Percentiles rank a stretch among this genome's conserved stretches.
Conservation (phyloP, 2,113 vertebrate genomes). For the Dinomys branickii region DNA sequence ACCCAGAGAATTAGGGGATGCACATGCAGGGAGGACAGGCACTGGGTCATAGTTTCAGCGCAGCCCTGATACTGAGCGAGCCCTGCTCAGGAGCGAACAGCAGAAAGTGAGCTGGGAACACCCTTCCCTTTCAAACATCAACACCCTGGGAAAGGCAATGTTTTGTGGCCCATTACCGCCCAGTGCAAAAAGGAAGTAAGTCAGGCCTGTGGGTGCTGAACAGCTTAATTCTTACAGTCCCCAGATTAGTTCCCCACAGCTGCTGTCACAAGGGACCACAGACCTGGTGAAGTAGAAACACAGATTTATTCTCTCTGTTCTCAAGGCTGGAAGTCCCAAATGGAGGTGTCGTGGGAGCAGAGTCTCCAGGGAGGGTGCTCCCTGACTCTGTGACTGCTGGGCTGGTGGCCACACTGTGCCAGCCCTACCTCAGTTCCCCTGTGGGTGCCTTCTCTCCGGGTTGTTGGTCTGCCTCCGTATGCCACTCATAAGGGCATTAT, state of each 20-base stretch:
- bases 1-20: fast-evolving
- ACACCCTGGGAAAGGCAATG: not conserved
- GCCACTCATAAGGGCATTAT: not conserved
- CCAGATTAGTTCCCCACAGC: fast-evolving
- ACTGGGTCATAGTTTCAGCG: fast-evolving
- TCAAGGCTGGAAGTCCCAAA: not conserved
- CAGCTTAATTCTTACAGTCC: fast-evolving
- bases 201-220: fast-evolving
- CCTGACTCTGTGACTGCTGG: not conserved
- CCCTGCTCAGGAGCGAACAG: not conserved
- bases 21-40: not conserved
- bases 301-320: not conserved
- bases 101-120: fast-evolving
- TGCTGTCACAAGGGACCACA: fast-evolving
- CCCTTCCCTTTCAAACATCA: not conserved
- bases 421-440: not conserved
- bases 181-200: fast-evolving
- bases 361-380: fast-evolving
- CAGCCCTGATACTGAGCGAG: fast-evolving
- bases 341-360: fast-evolving
- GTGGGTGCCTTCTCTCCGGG: not conserved
- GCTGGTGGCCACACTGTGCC: fast-evolving
- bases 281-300: not conserved
- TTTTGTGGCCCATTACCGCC: not conserved
- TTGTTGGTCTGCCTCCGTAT: not conserved